Conservation (phyloP, 2,888 invertebrate species). For the Eugnorisma glareosa region DNA sequence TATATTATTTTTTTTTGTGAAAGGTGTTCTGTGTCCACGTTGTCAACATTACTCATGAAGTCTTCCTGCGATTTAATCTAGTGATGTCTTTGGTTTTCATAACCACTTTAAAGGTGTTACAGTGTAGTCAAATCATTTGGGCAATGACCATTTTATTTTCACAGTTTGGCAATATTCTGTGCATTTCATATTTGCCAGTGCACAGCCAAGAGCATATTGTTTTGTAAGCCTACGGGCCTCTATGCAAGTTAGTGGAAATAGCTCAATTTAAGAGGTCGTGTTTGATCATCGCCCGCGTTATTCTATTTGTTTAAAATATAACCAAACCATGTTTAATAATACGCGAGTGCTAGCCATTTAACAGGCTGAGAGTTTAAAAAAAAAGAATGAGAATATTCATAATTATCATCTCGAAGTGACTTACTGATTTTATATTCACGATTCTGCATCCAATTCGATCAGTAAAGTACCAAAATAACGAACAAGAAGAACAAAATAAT, state of each 20-base stretch:
- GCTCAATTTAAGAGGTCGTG: no score
- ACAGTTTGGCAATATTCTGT: background rate
- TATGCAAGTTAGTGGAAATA: background rate
- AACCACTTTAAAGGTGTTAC: background rate
- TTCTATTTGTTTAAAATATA: background rate
- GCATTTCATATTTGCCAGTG: no score
- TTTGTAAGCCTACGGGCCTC: background rate
- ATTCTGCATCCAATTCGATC: background rate
- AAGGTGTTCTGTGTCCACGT: background rate
- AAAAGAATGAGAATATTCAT: background rate
- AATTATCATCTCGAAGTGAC: background rate
- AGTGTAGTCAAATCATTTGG: background rate
- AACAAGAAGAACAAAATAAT: slow-evolving; percentile 1
- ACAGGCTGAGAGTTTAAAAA: background rate
- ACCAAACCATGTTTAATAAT: background rate
- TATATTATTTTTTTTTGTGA: background rate
- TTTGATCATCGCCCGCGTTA: background rate
- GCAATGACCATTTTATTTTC: background rate
- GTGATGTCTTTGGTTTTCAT: background rate
- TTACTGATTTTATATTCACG: background rate
- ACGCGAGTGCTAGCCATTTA: background rate
- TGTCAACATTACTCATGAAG: background rate
- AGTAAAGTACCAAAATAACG: background rate
- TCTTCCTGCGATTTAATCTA: background rate
- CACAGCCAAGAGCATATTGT: background rate